Percentiles rank a stretch among this genome's conserved stretches.
phyloP scores from a whole-genome alignment of 2,888 invertebrate species.

The Lasioglossum zephyrum region DNA sequence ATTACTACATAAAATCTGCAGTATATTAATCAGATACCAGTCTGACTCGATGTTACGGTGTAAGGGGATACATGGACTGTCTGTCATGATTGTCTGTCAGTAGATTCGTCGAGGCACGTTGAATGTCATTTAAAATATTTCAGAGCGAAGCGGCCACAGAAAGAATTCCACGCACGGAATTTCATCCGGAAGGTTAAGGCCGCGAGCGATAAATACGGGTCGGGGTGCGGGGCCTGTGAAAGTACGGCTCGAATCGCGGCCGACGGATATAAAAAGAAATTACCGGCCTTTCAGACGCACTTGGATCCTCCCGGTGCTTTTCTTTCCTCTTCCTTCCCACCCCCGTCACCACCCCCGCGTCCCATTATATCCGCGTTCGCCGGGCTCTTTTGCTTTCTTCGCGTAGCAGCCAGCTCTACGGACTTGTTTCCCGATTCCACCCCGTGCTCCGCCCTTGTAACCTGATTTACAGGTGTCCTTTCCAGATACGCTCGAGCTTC shows the following conservation, averaged over 20 bases:
- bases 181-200: constrained; percentile 40
- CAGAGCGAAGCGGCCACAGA: neutral
- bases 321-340: neutral
- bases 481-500: constrained; percentile 40
- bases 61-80: neutral
- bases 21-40: too few relatives aligned
- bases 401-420: constrained; percentile 34
- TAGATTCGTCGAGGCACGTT: neutral
- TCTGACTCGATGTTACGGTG: too few relatives aligned
- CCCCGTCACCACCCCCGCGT: neutral
- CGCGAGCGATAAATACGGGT: constrained; percentile 71
- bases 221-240: constrained; percentile 51
- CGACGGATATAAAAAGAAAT: constrained; percentile 78
- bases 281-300: constrained; percentile 75
- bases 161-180: constrained; percentile 8
- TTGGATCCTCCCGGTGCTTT: constrained; percentile 52
- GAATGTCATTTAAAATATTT: neutral
- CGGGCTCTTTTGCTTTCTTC: constrained; percentile 32
- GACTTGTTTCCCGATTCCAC: constrained; percentile 67
- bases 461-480: constrained; percentile 73
- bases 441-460: constrained; percentile 55
- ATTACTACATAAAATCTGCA: too few relatives aligned
- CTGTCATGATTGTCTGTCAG: neutral
- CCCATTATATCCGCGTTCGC: constrained; percentile 35
- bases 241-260: constrained; percentile 62